Conservation (phyloP, 2,113 vertebrate genomes). For the Alligator mississippiensis region DNA sequence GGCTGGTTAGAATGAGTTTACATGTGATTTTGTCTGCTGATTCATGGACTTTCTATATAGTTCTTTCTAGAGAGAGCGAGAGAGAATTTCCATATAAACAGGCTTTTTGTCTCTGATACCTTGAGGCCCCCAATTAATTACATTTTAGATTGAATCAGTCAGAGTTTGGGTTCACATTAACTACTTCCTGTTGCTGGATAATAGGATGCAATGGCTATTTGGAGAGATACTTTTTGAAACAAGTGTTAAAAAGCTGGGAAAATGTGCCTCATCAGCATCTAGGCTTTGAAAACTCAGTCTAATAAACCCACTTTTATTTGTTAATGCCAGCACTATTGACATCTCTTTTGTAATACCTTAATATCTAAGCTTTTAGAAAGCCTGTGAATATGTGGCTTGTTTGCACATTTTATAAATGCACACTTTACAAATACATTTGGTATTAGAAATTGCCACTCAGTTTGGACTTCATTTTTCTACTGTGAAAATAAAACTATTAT, state of each 20-base stretch:
- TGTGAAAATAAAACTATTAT: constrained; percentile 27
- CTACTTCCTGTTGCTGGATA: constrained; percentile 24
- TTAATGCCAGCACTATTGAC: constrained; percentile 12
- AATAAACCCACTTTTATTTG: constrained; percentile 20
- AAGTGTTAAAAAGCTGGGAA: constrained; percentile 48
- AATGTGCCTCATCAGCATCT: not conserved
- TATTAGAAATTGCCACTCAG: not conserved
- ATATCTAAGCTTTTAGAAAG: constrained; percentile 39
- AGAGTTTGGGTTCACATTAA: constrained; percentile 19
- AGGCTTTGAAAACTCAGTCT: constrained; percentile 31
- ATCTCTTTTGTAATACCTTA: constrained; percentile 26
- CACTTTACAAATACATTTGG: constrained; percentile 28
- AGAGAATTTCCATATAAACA: constrained; percentile 58
- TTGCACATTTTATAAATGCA: not conserved
- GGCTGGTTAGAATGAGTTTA: constrained; percentile 23
- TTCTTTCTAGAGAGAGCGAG: constrained; percentile 13
- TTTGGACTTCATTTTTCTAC: constrained; percentile 33
- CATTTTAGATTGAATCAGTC: constrained; percentile 36
- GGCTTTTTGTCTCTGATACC: constrained; percentile 45
- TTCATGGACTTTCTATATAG: constrained; percentile 11
- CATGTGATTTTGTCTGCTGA: constrained; percentile 48
- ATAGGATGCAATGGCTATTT: constrained; percentile 29
- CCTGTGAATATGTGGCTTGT: constrained; percentile 28
- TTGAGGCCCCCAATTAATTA: constrained; percentile 54
- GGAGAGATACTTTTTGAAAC: constrained; percentile 46